phyloP scores from a whole-genome alignment of 1,140 invertebrate species.

The Lycorma delicatula region DNA sequence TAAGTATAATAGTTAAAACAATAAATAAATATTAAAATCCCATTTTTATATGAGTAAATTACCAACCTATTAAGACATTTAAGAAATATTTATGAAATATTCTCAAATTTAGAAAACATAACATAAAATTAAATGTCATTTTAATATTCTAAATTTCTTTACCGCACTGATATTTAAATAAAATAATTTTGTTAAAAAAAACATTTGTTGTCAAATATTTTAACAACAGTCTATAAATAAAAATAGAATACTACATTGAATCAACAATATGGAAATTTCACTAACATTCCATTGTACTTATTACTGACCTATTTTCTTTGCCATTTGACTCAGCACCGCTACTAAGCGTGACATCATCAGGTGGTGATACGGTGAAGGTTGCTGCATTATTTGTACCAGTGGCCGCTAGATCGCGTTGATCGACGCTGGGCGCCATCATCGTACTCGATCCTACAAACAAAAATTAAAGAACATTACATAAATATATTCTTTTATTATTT shows the following conservation, averaged over 20 bases:
- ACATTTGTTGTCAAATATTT: no score
- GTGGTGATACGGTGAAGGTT: constrained; percentile 11
- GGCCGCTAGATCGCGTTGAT: constrained; percentile 14
- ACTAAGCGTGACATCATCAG: constrained; percentile 7
- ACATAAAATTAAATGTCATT: no score
- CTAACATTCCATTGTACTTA: not conserved
- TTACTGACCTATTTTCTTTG: constrained; percentile 22
- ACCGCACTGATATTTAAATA: no score
- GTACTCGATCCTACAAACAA: constrained; percentile 16
- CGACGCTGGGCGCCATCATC: constrained; percentile 28
- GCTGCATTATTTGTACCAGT: constrained; percentile 14
- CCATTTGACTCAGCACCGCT: constrained; percentile 22
- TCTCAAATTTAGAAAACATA: no score
- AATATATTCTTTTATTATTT: no score
- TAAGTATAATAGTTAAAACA: no score
- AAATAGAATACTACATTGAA: not conserved
- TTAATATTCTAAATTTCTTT: no score
- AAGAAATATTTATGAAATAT: no score
- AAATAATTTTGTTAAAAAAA: no score
- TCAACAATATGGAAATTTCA: not conserved
- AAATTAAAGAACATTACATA: not conserved
- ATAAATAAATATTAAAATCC: no score
- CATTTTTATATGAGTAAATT: no score
- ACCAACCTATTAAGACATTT: no score
- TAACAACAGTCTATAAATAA: not conserved